Evolutionary conservation across 2,888 invertebrate species (phyloP).

Genomic region (Heliconius ismenius): DNA sequence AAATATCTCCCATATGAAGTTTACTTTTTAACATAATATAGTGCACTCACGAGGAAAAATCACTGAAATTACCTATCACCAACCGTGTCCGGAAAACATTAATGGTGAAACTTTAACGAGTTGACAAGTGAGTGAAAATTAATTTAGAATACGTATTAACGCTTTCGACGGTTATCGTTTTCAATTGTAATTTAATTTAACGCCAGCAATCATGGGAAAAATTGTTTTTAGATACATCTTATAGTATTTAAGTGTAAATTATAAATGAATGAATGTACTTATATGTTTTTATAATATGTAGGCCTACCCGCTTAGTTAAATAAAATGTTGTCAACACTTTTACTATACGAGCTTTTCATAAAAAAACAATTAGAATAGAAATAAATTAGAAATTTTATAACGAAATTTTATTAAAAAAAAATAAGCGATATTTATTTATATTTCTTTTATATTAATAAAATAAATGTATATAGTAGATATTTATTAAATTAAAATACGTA

Average conservation of each 20-base stretch:
- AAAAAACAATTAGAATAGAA: too few species aligned
- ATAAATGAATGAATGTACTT: background rate
- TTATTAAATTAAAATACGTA: background rate
- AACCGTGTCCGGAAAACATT: conserved; percentile 68
- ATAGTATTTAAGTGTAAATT: background rate
- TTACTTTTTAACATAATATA: background rate
- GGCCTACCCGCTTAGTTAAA: background rate
- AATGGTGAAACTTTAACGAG: conserved; percentile 67
- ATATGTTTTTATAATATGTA: background rate
- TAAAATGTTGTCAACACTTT: too few species aligned
- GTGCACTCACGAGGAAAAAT: conserved; percentile 22
- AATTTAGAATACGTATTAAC: conserved; percentile 62
- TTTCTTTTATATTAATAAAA: background rate
- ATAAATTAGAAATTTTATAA: background rate
- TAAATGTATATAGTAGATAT: background rate
- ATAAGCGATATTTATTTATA: too few species aligned
- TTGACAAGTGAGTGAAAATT: conserved; percentile 76
- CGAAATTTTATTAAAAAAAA: background rate
- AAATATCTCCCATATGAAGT: background rate
- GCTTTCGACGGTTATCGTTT: conserved; percentile 53
- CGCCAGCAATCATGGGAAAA: conserved; percentile 50
- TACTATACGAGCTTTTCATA: too few species aligned
- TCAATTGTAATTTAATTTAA: conserved; percentile 60
- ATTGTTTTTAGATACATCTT: conserved; percentile 12
- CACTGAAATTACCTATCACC: conserved; percentile 66